phyloP scores from a whole-genome alignment of 2,113 vertebrate species.

The Siniperca knerii region DNA sequence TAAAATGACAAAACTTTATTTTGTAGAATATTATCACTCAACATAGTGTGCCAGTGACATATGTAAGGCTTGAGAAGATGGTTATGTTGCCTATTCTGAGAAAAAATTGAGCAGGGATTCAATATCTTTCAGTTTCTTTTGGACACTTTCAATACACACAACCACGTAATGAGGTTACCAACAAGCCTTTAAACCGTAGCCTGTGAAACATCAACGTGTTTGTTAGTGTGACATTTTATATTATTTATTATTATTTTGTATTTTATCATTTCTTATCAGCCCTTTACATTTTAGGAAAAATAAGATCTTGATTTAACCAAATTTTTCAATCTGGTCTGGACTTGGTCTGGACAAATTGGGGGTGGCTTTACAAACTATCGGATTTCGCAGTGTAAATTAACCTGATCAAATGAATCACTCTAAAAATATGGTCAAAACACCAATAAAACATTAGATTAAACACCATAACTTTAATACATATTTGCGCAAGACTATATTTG shows the following conservation, averaged over 20 bases:
- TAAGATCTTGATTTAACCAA: background rate
- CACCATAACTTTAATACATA: background rate
- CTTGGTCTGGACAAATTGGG: background rate
- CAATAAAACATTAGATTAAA: background rate
- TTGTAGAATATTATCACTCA: background rate
- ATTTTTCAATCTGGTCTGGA: background rate
- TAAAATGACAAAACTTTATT: no score
- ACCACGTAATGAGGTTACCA: background rate
- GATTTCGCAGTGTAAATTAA: background rate
- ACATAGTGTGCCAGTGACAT: background rate
- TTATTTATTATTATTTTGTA: background rate
- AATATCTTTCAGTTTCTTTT: background rate
- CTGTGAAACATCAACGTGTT: background rate
- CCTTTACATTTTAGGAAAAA: background rate
- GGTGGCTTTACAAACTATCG: background rate
- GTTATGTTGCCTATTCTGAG: background rate
- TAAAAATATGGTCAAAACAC: background rate
- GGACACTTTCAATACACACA: background rate
- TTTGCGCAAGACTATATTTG: background rate
- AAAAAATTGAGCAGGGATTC: background rate
- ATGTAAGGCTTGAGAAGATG: background rate
- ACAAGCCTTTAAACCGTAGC: background rate
- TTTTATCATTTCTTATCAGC: background rate
- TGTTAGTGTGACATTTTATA: background rate
- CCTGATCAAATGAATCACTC: background rate